Conservation (phyloP, 2,113 vertebrate species). For the Myotis davidii region DNA sequence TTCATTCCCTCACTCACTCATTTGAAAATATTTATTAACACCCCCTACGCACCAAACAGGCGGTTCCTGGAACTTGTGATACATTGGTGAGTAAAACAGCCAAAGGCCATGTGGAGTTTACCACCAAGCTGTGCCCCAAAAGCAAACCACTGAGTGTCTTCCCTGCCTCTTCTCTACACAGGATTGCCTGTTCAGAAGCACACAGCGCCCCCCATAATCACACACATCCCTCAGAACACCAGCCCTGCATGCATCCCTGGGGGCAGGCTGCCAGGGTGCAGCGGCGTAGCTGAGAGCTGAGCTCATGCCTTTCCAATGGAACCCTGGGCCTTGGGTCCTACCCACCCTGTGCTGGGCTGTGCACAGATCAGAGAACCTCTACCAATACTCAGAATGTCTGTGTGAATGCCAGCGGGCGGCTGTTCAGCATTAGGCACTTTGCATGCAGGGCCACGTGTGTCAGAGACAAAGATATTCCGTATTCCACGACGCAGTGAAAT, state of each 20-base stretch:
- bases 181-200: conserved; percentile 17
- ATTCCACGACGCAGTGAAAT: neutral
- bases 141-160: neutral
- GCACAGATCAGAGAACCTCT: neutral
- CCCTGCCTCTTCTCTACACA: neutral
- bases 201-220: neutral
- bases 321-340: neutral
- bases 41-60: neutral
- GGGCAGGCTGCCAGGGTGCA: neutral
- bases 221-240: conserved; percentile 5
- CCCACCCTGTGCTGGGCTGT: neutral
- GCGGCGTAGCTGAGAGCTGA: neutral
- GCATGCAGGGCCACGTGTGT: neutral
- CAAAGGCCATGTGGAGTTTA: neutral
- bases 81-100: neutral
- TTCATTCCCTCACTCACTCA: neutral
- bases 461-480: neutral
- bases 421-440: neutral
- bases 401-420: neutral
- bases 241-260: neutral
- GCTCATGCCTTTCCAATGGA: neutral
- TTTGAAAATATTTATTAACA: neutral
- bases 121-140: neutral
- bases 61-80: neutral
- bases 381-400: neutral